phyloP scores from a whole-genome alignment of 2,113 vertebrate genomes.

The Phalacrocorax brasilianus region DNA sequence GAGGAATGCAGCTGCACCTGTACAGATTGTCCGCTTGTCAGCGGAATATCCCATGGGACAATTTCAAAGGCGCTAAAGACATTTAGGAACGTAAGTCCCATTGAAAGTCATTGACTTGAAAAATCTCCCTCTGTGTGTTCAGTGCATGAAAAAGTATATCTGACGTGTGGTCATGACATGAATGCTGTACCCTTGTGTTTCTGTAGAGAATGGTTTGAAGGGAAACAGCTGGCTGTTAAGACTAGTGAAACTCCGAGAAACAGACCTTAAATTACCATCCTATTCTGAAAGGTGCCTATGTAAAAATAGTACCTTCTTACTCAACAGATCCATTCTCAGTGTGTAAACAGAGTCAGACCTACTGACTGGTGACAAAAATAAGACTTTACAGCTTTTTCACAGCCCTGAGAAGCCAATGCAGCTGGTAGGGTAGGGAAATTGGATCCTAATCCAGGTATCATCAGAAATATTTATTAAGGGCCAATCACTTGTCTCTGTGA shows the following conservation, averaged over 20 bases:
- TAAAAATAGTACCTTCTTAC: slow-evolving; percentile 12
- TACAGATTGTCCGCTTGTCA: not conserved
- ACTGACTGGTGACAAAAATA: not conserved
- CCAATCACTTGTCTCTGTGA: not conserved
- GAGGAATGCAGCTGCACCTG: not conserved
- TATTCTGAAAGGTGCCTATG: not conserved
- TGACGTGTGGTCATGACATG: not conserved
- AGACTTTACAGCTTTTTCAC: not conserved
- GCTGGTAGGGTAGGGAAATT: not conserved
- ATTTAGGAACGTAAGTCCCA: not conserved
- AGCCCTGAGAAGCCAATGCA: not conserved
- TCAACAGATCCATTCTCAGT: not conserved
- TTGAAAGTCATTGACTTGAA: slow-evolving; percentile 32
- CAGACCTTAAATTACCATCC: not conserved
- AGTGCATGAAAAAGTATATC: not conserved
- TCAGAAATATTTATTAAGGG: not conserved
- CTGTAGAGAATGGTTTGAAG: not conserved
- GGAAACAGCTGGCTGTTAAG: slow-evolving; percentile 2
- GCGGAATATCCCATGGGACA: not conserved
- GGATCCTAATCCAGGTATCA: not conserved
- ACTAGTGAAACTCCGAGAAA: not conserved
- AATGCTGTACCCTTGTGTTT: not conserved
- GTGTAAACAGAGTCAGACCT: not conserved
- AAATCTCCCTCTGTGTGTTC: slow-evolving; percentile 5
- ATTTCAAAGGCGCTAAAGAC: not conserved